Evolutionary conservation across 1,140 invertebrate genomes (phyloP).

Genomic region (Drosophila serrata): DNA sequence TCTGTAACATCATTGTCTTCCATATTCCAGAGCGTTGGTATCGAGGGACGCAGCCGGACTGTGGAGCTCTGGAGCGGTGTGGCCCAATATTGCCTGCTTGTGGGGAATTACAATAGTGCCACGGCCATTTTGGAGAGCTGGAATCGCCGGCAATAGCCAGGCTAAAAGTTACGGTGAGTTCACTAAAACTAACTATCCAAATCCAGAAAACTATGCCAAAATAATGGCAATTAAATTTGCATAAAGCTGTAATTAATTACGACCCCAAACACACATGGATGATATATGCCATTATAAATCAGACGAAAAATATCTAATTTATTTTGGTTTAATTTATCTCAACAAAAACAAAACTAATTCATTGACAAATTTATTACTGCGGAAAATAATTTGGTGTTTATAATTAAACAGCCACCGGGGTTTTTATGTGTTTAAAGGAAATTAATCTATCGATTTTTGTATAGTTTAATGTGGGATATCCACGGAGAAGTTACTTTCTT

Average conservation of each 20-base stretch:
- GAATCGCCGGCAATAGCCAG: constrained; percentile 81
- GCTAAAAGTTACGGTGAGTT: constrained; percentile 82
- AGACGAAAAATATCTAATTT: constrained; percentile 23
- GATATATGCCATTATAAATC: constrained; percentile 26
- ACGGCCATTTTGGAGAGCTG: constrained; percentile 75
- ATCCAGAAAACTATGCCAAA: constrained; percentile 16
- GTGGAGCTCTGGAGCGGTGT: constrained; percentile 77
- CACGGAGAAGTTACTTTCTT: no score
- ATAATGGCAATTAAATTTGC: constrained; percentile 25
- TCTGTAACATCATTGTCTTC: constrained; percentile 34
- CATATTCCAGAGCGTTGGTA: constrained; percentile 59
- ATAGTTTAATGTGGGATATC: not conserved
- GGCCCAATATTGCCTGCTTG: constrained; percentile 74
- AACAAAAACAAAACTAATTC: constrained; percentile 31
- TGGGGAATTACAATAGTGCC: constrained; percentile 82
- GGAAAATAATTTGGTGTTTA: constrained; percentile 20
- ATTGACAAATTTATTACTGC: constrained; percentile 38
- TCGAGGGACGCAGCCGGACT: constrained; percentile 67
- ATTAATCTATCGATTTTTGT: not conserved
- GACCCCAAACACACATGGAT: constrained; percentile 7
- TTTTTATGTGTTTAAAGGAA: not conserved
- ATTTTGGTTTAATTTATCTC: constrained; percentile 31
- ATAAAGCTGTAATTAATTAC: constrained; percentile 36
- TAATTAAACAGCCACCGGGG: constrained; percentile 12
- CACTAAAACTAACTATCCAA: constrained; percentile 3